phyloP scores from a whole-genome alignment of 2,888 invertebrate species.

The Drosophila leonis region DNA sequence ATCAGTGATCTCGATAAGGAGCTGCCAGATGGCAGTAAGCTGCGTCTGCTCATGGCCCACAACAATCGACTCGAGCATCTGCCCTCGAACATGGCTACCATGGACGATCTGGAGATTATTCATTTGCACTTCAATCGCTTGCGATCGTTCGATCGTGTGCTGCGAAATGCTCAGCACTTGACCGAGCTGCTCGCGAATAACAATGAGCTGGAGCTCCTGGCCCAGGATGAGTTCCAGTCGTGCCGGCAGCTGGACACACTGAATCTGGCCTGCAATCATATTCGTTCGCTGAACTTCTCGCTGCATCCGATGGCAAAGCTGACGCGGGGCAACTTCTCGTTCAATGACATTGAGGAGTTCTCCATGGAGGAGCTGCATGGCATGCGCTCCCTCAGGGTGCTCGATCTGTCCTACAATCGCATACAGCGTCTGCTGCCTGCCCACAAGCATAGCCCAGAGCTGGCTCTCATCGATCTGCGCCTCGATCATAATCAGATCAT shows the following conservation, averaged over 20 bases:
- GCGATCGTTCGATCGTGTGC: conserved; percentile 89
- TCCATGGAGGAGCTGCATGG: conserved; percentile 93
- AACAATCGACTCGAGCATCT: conserved; percentile 90
- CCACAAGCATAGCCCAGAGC: conserved; percentile 92
- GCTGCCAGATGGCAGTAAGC: conserved; percentile 88
- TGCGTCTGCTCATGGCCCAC: conserved; percentile 90
- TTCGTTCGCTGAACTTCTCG: conserved; percentile 90
- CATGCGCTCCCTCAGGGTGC: conserved; percentile 89
- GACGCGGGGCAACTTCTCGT: conserved; percentile 90
- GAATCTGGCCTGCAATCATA: conserved; percentile 90
- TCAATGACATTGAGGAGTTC: conserved; percentile 91
- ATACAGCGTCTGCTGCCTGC: conserved; percentile 89
- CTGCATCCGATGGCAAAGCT: conserved; percentile 89
- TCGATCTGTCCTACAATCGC: conserved; percentile 92
- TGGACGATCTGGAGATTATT: conserved; percentile 89
- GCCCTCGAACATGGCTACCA: conserved; percentile 90
- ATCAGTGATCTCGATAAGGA: conserved; percentile 91
- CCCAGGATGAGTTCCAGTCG: conserved; percentile 91
- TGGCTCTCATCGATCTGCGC: conserved; percentile 90
- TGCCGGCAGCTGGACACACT: conserved; percentile 89
- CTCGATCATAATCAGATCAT: conserved; percentile 91
- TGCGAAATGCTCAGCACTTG: conserved; percentile 89
- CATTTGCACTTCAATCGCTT: conserved; percentile 91
- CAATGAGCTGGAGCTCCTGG: conserved; percentile 91
- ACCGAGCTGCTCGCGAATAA: conserved; percentile 89